Evolutionary conservation across 1,140 invertebrate genomes (phyloP).

Genomic region (Drosophila tsacasi): DNA sequence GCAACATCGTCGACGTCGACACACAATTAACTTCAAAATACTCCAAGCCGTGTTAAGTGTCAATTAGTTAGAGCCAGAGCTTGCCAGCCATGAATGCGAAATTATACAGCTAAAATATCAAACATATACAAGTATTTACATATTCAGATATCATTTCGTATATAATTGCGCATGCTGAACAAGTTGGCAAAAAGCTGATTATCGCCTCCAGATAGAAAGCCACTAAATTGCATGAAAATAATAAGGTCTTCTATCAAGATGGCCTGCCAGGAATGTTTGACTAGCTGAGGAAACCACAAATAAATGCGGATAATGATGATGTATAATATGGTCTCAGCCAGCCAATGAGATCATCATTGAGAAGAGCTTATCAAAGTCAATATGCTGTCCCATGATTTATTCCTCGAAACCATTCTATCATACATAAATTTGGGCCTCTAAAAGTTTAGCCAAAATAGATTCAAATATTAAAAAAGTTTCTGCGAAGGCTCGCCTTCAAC

Average conservation of each 20-base stretch:
- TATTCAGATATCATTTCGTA: constrained; percentile 49
- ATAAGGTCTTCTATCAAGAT: constrained; percentile 45
- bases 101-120: constrained; percentile 56
- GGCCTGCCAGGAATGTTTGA: constrained; percentile 16
- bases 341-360: constrained; percentile 35
- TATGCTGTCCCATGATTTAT: constrained; percentile 31
- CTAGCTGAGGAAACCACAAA: neutral
- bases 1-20: constrained; percentile 65
- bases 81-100: constrained; percentile 66
- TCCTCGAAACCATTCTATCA: neutral
- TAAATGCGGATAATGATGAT: constrained; percentile 14
- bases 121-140: constrained; percentile 50
- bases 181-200: constrained; percentile 42
- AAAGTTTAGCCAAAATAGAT: constrained; percentile 12
- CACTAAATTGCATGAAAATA: constrained; percentile 40
- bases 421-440: constrained; percentile 3
- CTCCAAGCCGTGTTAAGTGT: constrained; percentile 78
- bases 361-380: constrained; percentile 21
- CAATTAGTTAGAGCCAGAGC: constrained; percentile 69
- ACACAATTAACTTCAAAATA: constrained; percentile 81
- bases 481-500: constrained; percentile 37
- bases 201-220: constrained; percentile 39
- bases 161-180: constrained; percentile 58
- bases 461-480: constrained; percentile 59
- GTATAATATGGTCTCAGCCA: constrained; percentile 2